Evolutionary conservation across 2,797 vertebrate species (phyloP).

Genomic region (Myripristis jacobus): DNA sequence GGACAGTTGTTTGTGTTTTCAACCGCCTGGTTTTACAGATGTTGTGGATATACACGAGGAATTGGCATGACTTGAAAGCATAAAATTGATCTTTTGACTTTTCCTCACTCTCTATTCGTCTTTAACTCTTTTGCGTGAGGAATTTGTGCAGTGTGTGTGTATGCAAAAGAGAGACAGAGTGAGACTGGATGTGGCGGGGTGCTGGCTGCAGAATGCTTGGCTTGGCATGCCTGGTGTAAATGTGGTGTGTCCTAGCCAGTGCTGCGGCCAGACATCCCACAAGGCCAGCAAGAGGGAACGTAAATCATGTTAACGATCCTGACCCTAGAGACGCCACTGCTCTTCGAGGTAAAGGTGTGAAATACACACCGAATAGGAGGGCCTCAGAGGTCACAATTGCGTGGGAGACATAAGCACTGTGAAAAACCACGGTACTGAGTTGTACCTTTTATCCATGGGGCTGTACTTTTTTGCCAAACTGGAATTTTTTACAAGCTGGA

Average conservation of each 20-base stretch:
- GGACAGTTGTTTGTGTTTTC: conserved; percentile 29
- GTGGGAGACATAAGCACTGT: conserved; percentile 24
- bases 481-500: conserved; percentile 4
- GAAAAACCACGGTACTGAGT: too few relatives aligned
- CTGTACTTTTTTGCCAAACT: too few relatives aligned
- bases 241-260: conserved; percentile 63
- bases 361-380: conserved; percentile 38
- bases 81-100: conserved; percentile 31
- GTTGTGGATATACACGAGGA: conserved; percentile 47
- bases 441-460: too few relatives aligned
- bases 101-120: conserved; percentile 19
- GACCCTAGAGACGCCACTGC: conserved; percentile 53
- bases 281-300: conserved; percentile 39
- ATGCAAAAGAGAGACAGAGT: not conserved
- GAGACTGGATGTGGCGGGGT: conserved; percentile 33
- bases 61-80: conserved; percentile 26
- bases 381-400: conserved; percentile 21
- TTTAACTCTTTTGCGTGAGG: conserved; percentile 25
- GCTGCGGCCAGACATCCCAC: conserved; percentile 61
- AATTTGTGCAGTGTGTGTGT: conserved; percentile 12
- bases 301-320: conserved; percentile 74
- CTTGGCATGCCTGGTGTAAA: conserved; percentile 69
- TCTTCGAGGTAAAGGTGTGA: conserved; percentile 56
- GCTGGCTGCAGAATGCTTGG: conserved; percentile 52
- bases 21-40: conserved; percentile 39